Base-by-base conservation (phyloP, 2,113 vertebrate genomes). In the Neotragus pygmaeus region DNA sequence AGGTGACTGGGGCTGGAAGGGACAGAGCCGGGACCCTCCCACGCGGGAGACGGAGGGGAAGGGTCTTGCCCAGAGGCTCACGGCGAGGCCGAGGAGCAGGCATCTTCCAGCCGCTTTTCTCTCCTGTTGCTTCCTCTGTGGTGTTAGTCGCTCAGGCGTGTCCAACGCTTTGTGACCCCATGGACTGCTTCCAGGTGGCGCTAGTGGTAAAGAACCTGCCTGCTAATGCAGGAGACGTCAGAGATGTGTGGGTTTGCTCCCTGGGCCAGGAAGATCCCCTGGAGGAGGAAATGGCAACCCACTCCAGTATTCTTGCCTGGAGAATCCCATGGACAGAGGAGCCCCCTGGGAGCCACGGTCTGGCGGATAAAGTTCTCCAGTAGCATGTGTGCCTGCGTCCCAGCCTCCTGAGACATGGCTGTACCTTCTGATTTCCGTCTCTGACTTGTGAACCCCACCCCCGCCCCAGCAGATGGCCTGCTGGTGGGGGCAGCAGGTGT, bases 31-130 rank as follows among this genome's bases (percentile, higher is more conserved):
- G 88, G 5, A 4, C 81, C 45, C 27, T 25, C 12, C 25, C 3
- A 8, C 21, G 4, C 16, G 1, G 12, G 2, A 5, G 47, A 3
- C 0, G 23, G 53, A 45, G 2, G 9, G 87, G 1, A 57, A 39
- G 43, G 14, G 21, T 60, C 45, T n/a, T 45, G 19, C 21, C 19
- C 16, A 11, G 39, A 9, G 30, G 36, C 1, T 1, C 30, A 13
- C 23, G 0, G n/a, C 0, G 0, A 11, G 45, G 49, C 39, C 0
- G 21, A 19, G 1, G 1, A 17, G n/a, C 39, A 3, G 83, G n/a
- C 51, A 12, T 27, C 51, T 58, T n/a, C n/a, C 27, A n/a, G 1
- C 11, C 70, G 0, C 66, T 30, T 9, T 21, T 27, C 21, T 25
- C 11, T 19, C 51, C 70, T 28, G 1, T 4, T 2, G 70, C 36